Conservation (phyloP, 2,888 invertebrate species). For the Merodon equestris region DNA sequence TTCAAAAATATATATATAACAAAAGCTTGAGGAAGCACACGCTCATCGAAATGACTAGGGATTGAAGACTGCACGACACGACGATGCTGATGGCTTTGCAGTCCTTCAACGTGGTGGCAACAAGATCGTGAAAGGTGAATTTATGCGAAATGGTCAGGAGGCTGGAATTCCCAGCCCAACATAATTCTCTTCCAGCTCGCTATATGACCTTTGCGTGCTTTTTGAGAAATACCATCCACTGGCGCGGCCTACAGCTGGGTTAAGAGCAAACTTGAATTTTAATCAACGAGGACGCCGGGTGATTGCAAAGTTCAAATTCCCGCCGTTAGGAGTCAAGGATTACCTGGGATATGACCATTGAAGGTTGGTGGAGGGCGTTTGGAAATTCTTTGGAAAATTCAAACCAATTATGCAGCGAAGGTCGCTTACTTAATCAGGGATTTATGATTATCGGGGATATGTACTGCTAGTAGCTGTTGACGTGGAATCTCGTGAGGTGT, state of each 20-base stretch:
- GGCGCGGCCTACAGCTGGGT: too few relatives aligned
- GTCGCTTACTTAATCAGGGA: too few relatives aligned
- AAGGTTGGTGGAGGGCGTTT: background rate
- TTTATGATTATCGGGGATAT: too few relatives aligned
- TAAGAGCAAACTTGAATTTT: too few relatives aligned
- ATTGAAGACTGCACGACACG: background rate
- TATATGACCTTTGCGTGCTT: constrained; percentile 20
- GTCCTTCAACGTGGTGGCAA: constrained; percentile 44
- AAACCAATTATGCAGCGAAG: background rate
- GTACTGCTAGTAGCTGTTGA: too few relatives aligned
- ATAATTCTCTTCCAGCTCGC: constrained; percentile 3
- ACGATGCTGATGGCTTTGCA: background rate
- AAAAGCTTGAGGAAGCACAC: constrained; percentile 32
- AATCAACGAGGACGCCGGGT: background rate
- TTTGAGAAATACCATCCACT: constrained; percentile 22
- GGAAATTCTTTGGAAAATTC: background rate
- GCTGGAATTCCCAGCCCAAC: constrained; percentile 26
- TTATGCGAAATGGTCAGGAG: constrained; percentile 52
- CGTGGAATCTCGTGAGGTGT: too few relatives aligned
- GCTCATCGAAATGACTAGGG: background rate
- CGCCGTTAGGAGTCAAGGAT: background rate
- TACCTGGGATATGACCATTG: too few relatives aligned
- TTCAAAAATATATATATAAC: constrained; percentile 44
- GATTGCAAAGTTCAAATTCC: background rate
- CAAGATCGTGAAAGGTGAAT: constrained; percentile 48